phyloP scores from a whole-genome alignment of 2,888 invertebrate species.

The Drosophila niveifrons region DNA sequence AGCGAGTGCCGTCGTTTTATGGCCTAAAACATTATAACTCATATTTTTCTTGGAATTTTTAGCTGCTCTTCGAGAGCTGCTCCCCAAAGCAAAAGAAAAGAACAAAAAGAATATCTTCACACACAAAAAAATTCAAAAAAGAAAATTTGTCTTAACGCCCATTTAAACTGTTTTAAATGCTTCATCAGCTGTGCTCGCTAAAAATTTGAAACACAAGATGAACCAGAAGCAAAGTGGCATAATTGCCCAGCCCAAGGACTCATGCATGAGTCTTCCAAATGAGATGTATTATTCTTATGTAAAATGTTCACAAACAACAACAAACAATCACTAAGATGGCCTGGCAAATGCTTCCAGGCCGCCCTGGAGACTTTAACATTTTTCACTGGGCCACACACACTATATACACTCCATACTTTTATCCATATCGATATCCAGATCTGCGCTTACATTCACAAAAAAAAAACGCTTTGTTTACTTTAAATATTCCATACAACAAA shows the following conservation, averaged over 20 bases:
- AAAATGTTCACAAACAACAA: conserved; percentile 28
- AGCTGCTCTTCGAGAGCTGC: conserved; percentile 28
- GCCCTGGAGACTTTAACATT: conserved; percentile 31
- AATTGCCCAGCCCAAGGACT: conserved; percentile 29
- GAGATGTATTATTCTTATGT: conserved; percentile 57
- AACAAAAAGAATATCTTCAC: neutral
- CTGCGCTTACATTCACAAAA: conserved; percentile 16
- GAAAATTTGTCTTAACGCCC: conserved; percentile 18
- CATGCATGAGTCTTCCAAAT: conserved; percentile 35
- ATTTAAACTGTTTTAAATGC: conserved; percentile 39
- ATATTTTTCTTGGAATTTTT: conserved; percentile 51
- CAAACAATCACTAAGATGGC: conserved; percentile 12
- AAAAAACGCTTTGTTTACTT: conserved; percentile 35
- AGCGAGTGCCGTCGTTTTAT: conserved; percentile 31
- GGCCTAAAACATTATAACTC: conserved; percentile 51
- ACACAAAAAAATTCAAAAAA: neutral
- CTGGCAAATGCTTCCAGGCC: conserved; percentile 15
- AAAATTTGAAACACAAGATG: conserved; percentile 17
- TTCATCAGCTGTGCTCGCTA: conserved; percentile 17
- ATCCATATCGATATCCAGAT: conserved; percentile 1
- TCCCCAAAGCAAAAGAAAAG: conserved; percentile 22
- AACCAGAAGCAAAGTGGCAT: conserved; percentile 24
- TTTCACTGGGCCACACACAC: conserved; percentile 13
- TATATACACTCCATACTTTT: neutral
- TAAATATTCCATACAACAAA: neutral